phyloP scores from a whole-genome alignment of 2,797 vertebrate species.

The Stomatorhinus walkeri region DNA sequence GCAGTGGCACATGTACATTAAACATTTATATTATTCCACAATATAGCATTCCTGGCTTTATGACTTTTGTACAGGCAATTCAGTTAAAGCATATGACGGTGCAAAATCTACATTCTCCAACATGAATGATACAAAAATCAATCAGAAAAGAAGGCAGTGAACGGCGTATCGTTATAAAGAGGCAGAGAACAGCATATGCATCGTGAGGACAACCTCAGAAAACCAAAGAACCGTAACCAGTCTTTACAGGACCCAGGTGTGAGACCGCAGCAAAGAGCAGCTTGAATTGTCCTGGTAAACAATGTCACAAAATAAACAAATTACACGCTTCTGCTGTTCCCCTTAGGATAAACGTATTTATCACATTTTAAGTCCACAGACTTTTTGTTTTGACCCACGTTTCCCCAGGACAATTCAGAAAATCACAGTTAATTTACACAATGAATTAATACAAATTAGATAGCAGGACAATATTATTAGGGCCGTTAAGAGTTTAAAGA shows the following conservation, averaged over 20 bases:
- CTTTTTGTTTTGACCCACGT: background rate
- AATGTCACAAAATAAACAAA: background rate
- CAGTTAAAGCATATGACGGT: background rate
- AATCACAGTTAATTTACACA: slow-evolving; percentile 24
- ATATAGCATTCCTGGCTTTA: background rate
- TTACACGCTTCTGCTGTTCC: background rate
- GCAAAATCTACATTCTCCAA: background rate
- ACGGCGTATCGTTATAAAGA: slow-evolving; percentile 19
- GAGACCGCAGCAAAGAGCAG: background rate
- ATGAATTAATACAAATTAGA: slow-evolving; percentile 19
- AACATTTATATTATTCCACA: background rate
- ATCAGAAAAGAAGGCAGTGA: background rate
- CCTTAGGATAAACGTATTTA: background rate
- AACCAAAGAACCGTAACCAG: slow-evolving; percentile 15
- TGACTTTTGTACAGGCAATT: background rate
- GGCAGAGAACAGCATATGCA: slow-evolving; percentile 1
- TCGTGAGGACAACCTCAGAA: background rate
- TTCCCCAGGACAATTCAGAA: slow-evolving; percentile 26
- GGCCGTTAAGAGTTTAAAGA: slow-evolving; percentile 10
- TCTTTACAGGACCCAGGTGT: slow-evolving; percentile 27
- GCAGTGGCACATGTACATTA: background rate
- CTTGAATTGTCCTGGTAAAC: slow-evolving; percentile 25
- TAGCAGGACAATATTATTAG: slow-evolving; percentile 12
- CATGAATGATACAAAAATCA: background rate
- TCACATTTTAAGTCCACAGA: background rate